Conservation (phyloP, 2,888 invertebrate species). For the Hoplodrina ambigua region DNA sequence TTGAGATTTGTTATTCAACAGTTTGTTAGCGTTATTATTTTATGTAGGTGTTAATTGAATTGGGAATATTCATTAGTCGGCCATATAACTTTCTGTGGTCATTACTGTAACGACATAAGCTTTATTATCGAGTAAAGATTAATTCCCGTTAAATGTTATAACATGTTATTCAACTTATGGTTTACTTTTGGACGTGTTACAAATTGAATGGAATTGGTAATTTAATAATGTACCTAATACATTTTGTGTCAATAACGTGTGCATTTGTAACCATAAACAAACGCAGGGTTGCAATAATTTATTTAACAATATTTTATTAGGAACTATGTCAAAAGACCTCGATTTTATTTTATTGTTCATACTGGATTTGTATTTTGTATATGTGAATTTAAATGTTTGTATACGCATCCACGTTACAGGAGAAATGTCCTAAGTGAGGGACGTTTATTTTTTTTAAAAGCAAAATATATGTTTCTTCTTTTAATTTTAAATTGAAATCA, state of each 20-base stretch:
- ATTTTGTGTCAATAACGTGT: constrained; percentile 71
- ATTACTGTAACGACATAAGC: constrained; percentile 42
- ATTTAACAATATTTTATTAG: background rate
- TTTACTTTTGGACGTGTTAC: constrained; percentile 42
- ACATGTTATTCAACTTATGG: constrained; percentile 31
- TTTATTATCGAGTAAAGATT: constrained; percentile 46
- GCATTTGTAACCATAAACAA: constrained; percentile 31
- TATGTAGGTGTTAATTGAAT: constrained; percentile 70
- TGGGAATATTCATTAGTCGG: constrained; percentile 58
- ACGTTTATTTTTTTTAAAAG: too few relatives aligned
- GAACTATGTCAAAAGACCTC: background rate
- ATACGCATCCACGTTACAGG: too few relatives aligned
- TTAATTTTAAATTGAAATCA: constrained; percentile 5
- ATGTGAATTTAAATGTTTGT: too few relatives aligned
- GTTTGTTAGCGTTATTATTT: constrained; percentile 57
- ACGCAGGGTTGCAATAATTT: constrained; percentile 35
- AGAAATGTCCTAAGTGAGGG: too few relatives aligned
- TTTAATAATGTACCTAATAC: constrained; percentile 57
- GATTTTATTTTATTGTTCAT: background rate
- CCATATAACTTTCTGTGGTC: constrained; percentile 58
- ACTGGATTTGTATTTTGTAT: background rate
- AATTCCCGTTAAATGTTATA: constrained; percentile 46
- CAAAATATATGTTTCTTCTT: too few relatives aligned
- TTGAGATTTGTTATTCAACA: constrained; percentile 61
- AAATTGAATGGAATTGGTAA: constrained; percentile 42